phyloP scores from a whole-genome alignment of 92 coral and sea anemone genomes.

The Epizoanthus fatuus region DNA sequence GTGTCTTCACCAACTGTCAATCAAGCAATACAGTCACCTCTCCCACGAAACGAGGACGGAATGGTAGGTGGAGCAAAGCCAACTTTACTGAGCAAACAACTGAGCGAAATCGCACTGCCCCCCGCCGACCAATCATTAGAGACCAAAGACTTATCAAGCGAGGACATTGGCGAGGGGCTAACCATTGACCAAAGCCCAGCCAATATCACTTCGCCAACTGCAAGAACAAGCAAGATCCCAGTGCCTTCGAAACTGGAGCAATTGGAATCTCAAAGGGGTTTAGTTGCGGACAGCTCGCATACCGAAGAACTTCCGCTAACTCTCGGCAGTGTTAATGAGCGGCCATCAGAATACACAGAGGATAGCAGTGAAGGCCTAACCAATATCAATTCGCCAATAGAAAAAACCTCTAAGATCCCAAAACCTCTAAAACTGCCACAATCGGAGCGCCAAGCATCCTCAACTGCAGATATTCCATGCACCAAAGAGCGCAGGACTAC shows the following conservation, averaged over 20 bases:
- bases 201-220: neutral
- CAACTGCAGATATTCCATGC: neutral
- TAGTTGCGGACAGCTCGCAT: neutral
- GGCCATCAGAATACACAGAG: no score
- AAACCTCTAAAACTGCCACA: neutral
- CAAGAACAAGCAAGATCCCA: conserved; percentile 6
- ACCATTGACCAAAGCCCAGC: neutral
- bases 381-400: neutral
- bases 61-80: neutral
- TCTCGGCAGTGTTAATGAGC: no score
- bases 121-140: neutral
- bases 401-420: conserved; percentile 18
- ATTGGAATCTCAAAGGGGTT: neutral
- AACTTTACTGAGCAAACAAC: neutral
- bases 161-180: neutral
- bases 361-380: neutral
- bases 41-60: neutral
- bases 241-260: conserved; percentile 3
- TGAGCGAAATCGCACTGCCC: neutral
- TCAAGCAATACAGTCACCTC: neutral
- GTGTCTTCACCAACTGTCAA: neutral
- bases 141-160: neutral
- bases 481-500: neutral
- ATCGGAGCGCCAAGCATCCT: neutral
- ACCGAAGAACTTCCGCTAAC: neutral